Evolutionary conservation across 2,113 vertebrate genomes (phyloP), one percentile per base, ranked within the genome.

Genomic region (Takifugu bimaculatus): DNA sequence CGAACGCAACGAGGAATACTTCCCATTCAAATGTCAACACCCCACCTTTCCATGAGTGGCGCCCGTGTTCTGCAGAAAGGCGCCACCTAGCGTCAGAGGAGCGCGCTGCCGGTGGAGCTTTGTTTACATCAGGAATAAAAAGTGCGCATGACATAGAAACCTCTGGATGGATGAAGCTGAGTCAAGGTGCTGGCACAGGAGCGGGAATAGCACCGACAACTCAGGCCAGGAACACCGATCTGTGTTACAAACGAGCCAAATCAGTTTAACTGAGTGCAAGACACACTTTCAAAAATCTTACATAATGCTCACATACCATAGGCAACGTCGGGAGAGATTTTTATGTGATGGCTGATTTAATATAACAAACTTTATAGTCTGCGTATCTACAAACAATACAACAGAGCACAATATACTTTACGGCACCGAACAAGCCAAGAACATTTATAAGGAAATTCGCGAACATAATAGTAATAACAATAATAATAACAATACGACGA

Each of bases 71-170:
- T 48, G 72, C 72, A 47, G 29, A 76, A 76, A 50, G 29, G 60
- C 77, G 80, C 74, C 89, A 57, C 56, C 84, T 10, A 26, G 77
- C 72, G 90, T 70, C 63, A 0, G 47, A 50, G 3, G 0, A 28
- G 15, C 14, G 68, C 42, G 66, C 15, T 72, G 66, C 77, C 32
- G 13, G 42, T 29, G 26, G 69, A 28, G 32, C 68, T 87, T 90
- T 92, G 91, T 92, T 92, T 90, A 91, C 89, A 89, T 89, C 80
- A 78, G 68, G 77, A 90, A 90, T 89, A 88, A 85, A 83, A 91
- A 89, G 88, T 91, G 89, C 87, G 88, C 87, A 91, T 87, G 78
- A 79, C 80, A 85, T 70, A 81, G 81, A 83, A 89, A 85, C 84
- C 69, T 82, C 81, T 85, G 77, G 83, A 81, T 85, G 71, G 76